phyloP scores from a whole-genome alignment of 2,113 vertebrate species.

The Cichladusa arquata region DNA sequence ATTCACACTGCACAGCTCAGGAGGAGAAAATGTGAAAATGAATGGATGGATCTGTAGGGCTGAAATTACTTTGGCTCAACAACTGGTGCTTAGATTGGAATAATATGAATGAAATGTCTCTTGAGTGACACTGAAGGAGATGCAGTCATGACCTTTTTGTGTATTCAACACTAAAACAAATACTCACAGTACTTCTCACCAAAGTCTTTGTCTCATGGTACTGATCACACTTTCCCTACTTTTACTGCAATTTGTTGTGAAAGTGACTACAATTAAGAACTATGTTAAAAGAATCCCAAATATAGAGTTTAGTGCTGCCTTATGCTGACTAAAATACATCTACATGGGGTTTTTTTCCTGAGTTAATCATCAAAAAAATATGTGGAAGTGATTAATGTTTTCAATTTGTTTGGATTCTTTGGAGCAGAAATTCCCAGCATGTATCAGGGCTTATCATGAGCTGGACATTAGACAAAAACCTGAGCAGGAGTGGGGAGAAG shows the following conservation, averaged over 20 bases:
- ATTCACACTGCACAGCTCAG: conserved; percentile 71
- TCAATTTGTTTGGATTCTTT: not conserved
- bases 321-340: not conserved
- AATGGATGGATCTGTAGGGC: not conserved
- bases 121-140: not conserved
- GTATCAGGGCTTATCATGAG: not conserved
- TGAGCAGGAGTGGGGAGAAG: not conserved
- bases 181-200: not conserved
- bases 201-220: not conserved
- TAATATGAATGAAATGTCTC: not conserved
- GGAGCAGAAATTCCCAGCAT: not conserved
- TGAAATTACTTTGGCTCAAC: not conserved
- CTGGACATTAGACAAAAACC: not conserved
- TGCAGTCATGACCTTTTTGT: not conserved
- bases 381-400: not conserved
- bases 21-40: conserved; percentile 15
- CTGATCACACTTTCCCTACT: not conserved
- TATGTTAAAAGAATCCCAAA: not conserved
- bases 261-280: not conserved
- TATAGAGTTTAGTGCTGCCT: not conserved
- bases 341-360: not conserved
- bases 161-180: not conserved
- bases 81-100: not conserved
- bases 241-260: not conserved
- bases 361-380: not conserved